Evolutionary conservation across 2,797 vertebrate species (phyloP), one percentile per base, ranked within the genome.

Genomic region (Menidia menidia): DNA sequence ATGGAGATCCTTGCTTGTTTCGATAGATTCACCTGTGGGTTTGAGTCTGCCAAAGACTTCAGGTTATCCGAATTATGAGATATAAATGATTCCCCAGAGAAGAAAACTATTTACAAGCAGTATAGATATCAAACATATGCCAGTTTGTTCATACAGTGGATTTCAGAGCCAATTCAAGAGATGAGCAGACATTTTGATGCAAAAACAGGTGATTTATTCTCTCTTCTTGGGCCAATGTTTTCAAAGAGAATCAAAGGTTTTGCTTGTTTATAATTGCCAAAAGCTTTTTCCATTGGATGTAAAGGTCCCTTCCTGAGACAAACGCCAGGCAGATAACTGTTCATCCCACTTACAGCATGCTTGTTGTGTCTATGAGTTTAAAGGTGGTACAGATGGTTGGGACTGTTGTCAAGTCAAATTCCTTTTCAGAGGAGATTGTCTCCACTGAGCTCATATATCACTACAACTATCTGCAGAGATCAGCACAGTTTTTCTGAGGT

Each of bases 321-420:
- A 47, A 4, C 2, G 10, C 18, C 8, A 18, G 45, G 45, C 10
- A 19, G 45, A 18, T 48, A 9, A 48, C n/a, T 3, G 10, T 39
- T 39, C 35, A 39, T 39, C 35, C 35, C 35, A 39, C 6, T 39
- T 39, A 39, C 35, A 39, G 7, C 35, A 39, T 39, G 7, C 35
- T 39, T 4, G 35, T 39, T 39, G 35, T 44, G 44, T n/a, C n/a
- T 18, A 7, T 55, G 41, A n/a, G 19, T 19, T 71, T 31, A 60
- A 77, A 78, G 7, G 35, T 72, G 50, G 44, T 68, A 72, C 79
- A 78, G 67, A 64, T 88, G 78, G 61, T 44, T 61, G 47, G 44
- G 70, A 73, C 6, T 0, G 10, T 12, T 63, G 30, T 66, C 75
- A 66, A 57, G 56, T 35, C 54, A 60, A 52, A 72, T 73, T 80